Conservation (phyloP, 2,888 invertebrate genomes). For the Spilosoma lubricipeda region DNA sequence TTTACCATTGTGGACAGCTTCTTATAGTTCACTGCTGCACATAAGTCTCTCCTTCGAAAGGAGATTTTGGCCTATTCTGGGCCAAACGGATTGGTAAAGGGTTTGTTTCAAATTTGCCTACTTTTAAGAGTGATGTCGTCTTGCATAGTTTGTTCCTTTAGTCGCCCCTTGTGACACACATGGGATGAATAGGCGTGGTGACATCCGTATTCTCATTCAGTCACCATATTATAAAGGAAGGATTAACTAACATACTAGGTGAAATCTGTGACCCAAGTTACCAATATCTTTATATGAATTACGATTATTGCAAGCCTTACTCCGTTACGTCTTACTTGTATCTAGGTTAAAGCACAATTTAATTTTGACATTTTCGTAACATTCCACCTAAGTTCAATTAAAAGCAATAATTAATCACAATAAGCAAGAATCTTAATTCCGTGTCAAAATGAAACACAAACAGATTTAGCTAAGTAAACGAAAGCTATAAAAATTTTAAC, state of each 20-base stretch:
- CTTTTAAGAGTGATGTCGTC: too few species aligned
- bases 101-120: not conserved
- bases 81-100: not conserved
- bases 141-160: too few species aligned
- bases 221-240: too few species aligned
- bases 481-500: constrained; percentile 60
- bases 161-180: too few species aligned
- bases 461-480: constrained; percentile 45
- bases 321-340: not conserved
- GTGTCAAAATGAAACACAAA: constrained; percentile 34
- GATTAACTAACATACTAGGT: too few species aligned
- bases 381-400: constrained; percentile 18
- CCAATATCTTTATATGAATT: not conserved
- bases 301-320: not conserved
- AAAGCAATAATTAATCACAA: constrained; percentile 28
- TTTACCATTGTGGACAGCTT: too few species aligned
- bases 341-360: not conserved
- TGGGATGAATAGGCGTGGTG: too few species aligned
- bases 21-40: too few species aligned
- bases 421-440: constrained; percentile 28
- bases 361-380: not conserved
- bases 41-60: too few species aligned
- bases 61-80: too few species aligned
- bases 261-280: too few species aligned
- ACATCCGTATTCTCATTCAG: too few species aligned